Evolutionary conservation across 2,113 vertebrate genomes (phyloP).

Genomic region (Manacus vitellinus): DNA sequence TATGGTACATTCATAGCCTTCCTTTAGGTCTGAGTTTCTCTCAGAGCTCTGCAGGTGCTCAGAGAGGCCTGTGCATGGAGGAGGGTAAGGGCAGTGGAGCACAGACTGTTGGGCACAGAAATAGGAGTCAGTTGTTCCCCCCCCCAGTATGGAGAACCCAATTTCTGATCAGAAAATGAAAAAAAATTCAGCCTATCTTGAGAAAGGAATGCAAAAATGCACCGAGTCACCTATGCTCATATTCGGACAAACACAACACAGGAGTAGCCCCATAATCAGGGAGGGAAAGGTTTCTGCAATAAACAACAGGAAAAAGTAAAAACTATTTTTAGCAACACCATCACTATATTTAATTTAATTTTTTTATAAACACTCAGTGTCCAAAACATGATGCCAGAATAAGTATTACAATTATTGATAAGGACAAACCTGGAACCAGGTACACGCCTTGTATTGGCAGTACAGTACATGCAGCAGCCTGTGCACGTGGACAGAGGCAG

Average conservation of each 20-base stretch:
- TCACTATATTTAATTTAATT: neutral
- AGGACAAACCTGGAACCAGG: neutral
- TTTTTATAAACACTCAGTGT: neutral
- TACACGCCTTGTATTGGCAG: rapidly evolving
- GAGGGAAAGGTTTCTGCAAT: neutral
- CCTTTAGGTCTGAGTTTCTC: neutral
- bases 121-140: neutral
- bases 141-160: neutral
- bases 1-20: neutral
- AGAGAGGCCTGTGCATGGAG: neutral
- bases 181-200: neutral
- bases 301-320: rapidly evolving
- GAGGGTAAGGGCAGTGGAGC: neutral
- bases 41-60: neutral
- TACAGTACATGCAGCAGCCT: rapidly evolving
- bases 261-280: neutral
- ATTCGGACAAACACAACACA: rapidly evolving
- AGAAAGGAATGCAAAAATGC: neutral
- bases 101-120: neutral
- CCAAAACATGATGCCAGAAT: neutral
- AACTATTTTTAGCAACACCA: rapidly evolving
- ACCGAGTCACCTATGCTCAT: rapidly evolving
- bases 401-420: neutral
- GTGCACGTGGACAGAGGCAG: rapidly evolving
- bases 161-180: neutral